Evolutionary conservation across 1,140 invertebrate genomes (phyloP), one percentile per base, ranked within the genome.

Genomic region (Orussus abietinus): DNA sequence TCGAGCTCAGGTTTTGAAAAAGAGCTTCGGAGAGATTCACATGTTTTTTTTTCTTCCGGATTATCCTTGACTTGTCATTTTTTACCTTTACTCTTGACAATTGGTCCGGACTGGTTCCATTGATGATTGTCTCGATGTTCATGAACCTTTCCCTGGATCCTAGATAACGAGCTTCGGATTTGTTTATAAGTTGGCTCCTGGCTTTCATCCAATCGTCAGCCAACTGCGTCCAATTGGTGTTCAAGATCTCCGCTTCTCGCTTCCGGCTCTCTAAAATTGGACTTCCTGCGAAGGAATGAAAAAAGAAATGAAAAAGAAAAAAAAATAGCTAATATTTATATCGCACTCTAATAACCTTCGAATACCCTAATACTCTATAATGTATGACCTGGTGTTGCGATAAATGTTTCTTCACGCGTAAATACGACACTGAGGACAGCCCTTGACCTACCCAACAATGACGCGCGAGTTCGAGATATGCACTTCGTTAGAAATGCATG

Each of bases 151-250:
- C 40, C 9, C 1, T 34, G 3, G 34, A 19, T 15, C 43, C 37
- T 31, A 44, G 26, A 6, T 49, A 26, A 10, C 43, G 33, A 1
- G 45, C 34, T 2, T 38, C 37, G 7, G 40, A 44, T 21, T 33
- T 41, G 17, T 44, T 41, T 22, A 40, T 30, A 11, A 53, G 33
- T 20, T 44, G 46, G 9, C 38, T 31, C 19, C 45, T 53, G 3
- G 51, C 51, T 20, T 18, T 18, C 4, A 53, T 12, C 47, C 47
- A 53, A 31, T 49, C 43, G 12, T 53, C 47, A 6, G 47, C 47
- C 25, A 53, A 36, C 25, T 44, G 31, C 5, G 51, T 49, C 51
- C 47, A 53, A 18, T 53, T 52, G 1, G 46, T 53, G 20, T 22
- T 43, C 11, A 26, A 26, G 13, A 49, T 38, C 38, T 53, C 47